Evolutionary conservation across 2,113 vertebrate species (phyloP), one percentile per base, ranked within the genome.

Genomic region (Cochlearius cochlearius): DNA sequence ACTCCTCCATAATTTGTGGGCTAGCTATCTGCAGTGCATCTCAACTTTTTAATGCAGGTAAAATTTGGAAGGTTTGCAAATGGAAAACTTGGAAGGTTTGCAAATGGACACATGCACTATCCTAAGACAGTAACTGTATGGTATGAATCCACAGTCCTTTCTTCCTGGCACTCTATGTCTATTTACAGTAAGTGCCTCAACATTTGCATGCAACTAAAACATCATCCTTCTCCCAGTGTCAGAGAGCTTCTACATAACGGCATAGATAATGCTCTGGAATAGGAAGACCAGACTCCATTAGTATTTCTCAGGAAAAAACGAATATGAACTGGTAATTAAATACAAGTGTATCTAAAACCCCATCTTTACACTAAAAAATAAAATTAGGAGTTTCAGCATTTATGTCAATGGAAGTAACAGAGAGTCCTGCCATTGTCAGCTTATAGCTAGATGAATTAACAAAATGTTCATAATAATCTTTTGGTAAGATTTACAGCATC

Each of bases 201-300:
- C 7, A 15, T 5, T 4, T 32, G 25, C 38, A 30, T 11, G 4
- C 50, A 77, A 43, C 38, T 41, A 16, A 32, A 58, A 53, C 0
- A 0, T 11, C 6, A 5, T 1, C 16, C 22, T 68, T 49, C 32
- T 52, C 30, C 21, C 29, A 38, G 25, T 2, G 2, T 23, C 34
- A n/a, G 34, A 43, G 19, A 38, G 15, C 77, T 68, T 55, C 55
- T 7, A 18, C 12, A 0, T 8, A 43, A 43, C 1, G 1, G 49
- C 22, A 34, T 1, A 77, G 47, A 9, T 14, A 59, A 32, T 0
- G 6, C 17, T 60, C 12, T 41, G 18, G 32, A 34, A 45, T 4
- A 47, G 38, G 11, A 21, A 21, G 17, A 71, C 45, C 15, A 41
- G 52, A 17, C 18, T 43, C 26, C 39, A 12, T 27, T 5, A 49